Conservation (phyloP, 2,797 vertebrate genomes). For the Myioborus miniatus region DNA sequence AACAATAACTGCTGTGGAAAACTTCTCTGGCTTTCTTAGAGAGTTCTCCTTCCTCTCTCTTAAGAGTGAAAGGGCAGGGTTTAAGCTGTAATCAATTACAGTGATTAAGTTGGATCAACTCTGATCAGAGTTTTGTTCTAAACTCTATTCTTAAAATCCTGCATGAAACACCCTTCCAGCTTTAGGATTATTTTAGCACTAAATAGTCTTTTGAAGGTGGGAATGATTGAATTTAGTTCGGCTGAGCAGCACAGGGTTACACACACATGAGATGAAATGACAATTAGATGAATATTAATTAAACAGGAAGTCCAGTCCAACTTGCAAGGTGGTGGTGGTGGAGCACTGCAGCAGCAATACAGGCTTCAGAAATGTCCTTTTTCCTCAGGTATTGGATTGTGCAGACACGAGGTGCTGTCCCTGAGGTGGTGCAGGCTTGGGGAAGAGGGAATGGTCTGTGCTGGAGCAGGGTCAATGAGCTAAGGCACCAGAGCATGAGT, state of each 20-base stretch:
- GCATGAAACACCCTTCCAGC: neutral
- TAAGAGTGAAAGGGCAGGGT: neutral
- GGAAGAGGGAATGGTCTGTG: neutral
- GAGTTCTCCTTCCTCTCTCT: neutral
- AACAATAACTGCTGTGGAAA: neutral
- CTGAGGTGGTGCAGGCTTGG: neutral
- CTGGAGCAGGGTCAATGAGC: neutral
- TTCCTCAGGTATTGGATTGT: neutral
- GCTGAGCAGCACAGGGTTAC: neutral
- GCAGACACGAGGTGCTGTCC: neutral
- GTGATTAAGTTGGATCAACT: neutral
- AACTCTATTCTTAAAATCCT: neutral
- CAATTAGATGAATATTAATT: neutral
- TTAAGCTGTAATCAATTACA: neutral
- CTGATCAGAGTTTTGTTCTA: neutral
- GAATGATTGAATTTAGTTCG: neutral
- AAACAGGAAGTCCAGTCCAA: neutral
- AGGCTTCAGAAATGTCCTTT: neutral
- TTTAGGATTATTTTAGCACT: neutral
- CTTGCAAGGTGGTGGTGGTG: neutral
- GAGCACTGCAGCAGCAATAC: neutral
- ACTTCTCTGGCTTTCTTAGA: neutral
- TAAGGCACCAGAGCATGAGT: neutral
- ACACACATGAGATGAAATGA: neutral
- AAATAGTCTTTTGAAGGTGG: neutral